Base-by-base conservation (phyloP, 1,140 invertebrate species). In the Doryteuthis pealeii region DNA sequence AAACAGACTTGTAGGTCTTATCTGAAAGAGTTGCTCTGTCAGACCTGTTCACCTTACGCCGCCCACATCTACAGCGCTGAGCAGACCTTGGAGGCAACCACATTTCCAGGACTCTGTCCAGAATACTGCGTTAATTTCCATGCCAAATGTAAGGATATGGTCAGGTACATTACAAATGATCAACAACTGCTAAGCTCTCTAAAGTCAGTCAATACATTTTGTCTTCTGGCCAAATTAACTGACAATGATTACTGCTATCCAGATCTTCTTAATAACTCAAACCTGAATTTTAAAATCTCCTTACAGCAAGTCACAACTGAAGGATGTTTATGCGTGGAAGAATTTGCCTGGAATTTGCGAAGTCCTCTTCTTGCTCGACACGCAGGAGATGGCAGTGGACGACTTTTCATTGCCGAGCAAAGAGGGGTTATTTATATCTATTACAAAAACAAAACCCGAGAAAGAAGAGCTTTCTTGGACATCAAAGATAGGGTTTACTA, bases 161-260 rank as follows among this genome's bases (percentile, higher is more conserved):
- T 84, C 1, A 65, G 15, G 54, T 77, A 78, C 12, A 30, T 85
- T 18, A 72, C 84, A 28, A 72, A 72, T 6, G 78, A 78, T 54
- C n/a, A 76, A 26, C 66, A 45, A 22, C 30, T 73, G 22, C 35
- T 65, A 28, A 33, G 32, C 6, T 74, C 71, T 18, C 62, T 74
- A 14, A 30, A 40, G 30, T 73, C 67, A 8, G 32, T 62, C 26
- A 31, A 72, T 2, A 69, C 43, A 12, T 87, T 87, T 75, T 87
- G 85, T 71, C 12, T 74, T 33, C 32, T 76, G 3, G 75, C 83
- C 2, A 30, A 26, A 3, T 69, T 85, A 2, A 45, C 66, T 12
- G 86, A 87, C 68, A 45, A 70, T 15, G 82, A 85, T 33, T 87
- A 86, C 66, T 87, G 86, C 67, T 87, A 83, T 71, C 86, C 86